Percentiles rank a stretch among this genome's conserved stretches.
phyloP scores from a whole-genome alignment of 2,888 invertebrate genomes.

The Drymonia ruficornis region DNA sequence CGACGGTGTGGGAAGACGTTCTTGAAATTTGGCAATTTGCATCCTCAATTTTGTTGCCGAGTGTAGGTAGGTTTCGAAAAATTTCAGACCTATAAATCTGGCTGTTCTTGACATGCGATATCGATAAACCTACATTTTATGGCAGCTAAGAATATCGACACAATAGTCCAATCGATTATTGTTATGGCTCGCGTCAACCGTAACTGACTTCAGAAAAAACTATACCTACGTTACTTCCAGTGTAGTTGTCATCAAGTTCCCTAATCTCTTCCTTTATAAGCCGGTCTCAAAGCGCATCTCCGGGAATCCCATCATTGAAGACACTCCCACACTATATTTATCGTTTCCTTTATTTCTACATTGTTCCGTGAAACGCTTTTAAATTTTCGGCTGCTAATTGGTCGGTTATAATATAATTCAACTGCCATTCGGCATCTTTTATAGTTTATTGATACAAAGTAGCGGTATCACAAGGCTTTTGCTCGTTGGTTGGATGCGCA shows the following conservation, averaged over 20 bases:
- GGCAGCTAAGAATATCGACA: constrained; percentile 10
- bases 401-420: constrained; percentile 24
- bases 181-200: background rate
- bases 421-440: constrained; percentile 26
- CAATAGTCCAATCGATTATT: background rate
- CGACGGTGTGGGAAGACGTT: constrained; percentile 47
- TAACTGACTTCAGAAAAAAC: constrained; percentile 15
- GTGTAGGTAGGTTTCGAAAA: constrained; percentile 24
- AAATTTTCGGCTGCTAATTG: constrained; percentile 29
- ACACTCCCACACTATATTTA: constrained; percentile 75
- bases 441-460: constrained; percentile 33
- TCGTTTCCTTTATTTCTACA: constrained; percentile 69
- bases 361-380: constrained; percentile 52
- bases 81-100: constrained; percentile 14
- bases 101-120: constrained; percentile 8
- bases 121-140: constrained; percentile 17
- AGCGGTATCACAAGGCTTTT: constrained; percentile 26
- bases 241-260: constrained; percentile 59
- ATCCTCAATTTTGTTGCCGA: constrained; percentile 36
- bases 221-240: constrained; percentile 32
- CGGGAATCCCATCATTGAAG: constrained; percentile 64
- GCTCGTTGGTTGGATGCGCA: constrained; percentile 18
- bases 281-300: constrained; percentile 65
- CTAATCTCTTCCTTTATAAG: constrained; percentile 54
- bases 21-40: constrained; percentile 54